phyloP scores from a whole-genome alignment of 2,888 invertebrate genomes.

The Ceratothoa steindachneri region DNA sequence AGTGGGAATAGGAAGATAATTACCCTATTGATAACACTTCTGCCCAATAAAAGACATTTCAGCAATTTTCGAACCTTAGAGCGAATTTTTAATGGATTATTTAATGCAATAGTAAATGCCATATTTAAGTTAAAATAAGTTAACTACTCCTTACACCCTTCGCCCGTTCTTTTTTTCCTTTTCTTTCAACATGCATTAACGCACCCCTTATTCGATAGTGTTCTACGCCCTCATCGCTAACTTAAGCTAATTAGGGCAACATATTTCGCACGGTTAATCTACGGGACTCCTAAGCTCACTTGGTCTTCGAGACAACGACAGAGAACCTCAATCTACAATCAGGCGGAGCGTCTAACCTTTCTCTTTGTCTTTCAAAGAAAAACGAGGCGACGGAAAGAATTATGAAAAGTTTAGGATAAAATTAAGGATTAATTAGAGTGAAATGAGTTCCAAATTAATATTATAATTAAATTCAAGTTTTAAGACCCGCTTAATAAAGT shows the following conservation, averaged over 20 bases:
- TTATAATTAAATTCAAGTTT: constrained; percentile 8
- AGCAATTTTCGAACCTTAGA: no score
- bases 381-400: not conserved
- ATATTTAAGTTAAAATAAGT: not conserved
- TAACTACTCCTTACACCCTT: not conserved
- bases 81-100: no score
- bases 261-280: not conserved
- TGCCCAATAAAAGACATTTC: not conserved
- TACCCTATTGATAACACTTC: not conserved
- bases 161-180: not conserved
- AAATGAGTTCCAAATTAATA: constrained; percentile 4
- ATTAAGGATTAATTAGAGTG: not conserved
- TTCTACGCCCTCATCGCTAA: constrained; percentile 1
- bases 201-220: not conserved
- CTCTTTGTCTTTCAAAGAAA: not conserved
- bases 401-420: not conserved
- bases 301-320: not conserved
- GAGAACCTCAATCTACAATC: not conserved
- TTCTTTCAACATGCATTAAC: not conserved
- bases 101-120: no score
- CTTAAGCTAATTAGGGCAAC: constrained; percentile 8
- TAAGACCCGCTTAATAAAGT: not conserved
- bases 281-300: not conserved
- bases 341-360: not conserved
- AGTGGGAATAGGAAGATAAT: not conserved